Percentiles rank a stretch among this genome's conserved stretches.
These are phyloP conservation scores for Oreotrochilus melanogaster DNA, from an alignment of 2,113 vertebrate species.

Conservation along the genomic window DNA sequence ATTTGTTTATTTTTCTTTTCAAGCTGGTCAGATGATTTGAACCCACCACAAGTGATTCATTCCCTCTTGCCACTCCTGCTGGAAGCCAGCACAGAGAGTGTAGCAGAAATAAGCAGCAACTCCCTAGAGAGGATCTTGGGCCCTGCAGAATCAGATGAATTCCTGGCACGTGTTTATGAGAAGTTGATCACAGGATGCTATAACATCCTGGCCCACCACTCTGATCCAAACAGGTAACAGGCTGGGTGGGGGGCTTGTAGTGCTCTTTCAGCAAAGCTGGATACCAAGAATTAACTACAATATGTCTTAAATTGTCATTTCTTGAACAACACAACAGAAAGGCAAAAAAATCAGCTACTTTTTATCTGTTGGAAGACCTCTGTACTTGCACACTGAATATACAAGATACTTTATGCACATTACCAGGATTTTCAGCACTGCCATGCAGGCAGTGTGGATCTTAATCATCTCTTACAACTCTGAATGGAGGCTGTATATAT, in stretches of 20 bases:
- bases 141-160: conserved; percentile 93
- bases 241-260: neutral
- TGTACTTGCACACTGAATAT: neutral
- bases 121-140: conserved; percentile 94
- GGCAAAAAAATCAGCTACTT: neutral
- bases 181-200: conserved; percentile 94
- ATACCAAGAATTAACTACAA: neutral
- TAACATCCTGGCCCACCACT: conserved; percentile 93
- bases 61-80: conserved; percentile 91
- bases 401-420: neutral
- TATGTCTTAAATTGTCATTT: neutral
- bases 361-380: neutral
- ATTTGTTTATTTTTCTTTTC: neutral
- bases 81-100: conserved; percentile 94
- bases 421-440: neutral
- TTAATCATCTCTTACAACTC: neutral
- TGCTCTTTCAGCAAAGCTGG: neutral
- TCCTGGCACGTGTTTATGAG: conserved; percentile 93
- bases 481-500: neutral
- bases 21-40: conserved; percentile 90
- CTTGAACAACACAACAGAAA: neutral
- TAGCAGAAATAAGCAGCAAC: conserved; percentile 93
- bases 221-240: conserved; percentile 89
- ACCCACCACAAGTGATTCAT: conserved; percentile 89
- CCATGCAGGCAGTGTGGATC: neutral